These are phyloP conservation scores for Zaprionus africanus DNA, from an alignment of 1,140 invertebrate species.

Conservation along the genomic window DNA sequence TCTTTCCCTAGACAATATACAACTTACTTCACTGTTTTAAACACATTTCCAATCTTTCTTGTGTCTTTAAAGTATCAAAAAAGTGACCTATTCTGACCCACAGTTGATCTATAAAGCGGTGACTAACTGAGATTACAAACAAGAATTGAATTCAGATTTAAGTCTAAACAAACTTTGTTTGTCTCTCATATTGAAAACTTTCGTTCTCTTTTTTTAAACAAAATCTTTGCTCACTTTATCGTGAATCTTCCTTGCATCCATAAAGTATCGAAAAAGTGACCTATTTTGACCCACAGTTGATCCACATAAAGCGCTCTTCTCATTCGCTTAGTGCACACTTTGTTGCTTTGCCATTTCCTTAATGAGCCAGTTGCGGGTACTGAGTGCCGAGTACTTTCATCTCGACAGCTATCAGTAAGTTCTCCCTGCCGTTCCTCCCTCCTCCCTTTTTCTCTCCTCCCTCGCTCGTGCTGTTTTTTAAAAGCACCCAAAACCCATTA, in stretches of 20 bases:
- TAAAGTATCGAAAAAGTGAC: neutral
- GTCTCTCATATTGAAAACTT: too few relatives aligned
- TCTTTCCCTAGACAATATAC: too few relatives aligned
- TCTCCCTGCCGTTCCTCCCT: neutral
- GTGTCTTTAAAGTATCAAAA: neutral
- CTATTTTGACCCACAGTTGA: neutral
- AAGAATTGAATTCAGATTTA: too few relatives aligned
- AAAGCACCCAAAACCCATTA: conserved; percentile 76
- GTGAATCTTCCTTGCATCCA: too few relatives aligned
- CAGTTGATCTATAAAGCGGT: neutral
- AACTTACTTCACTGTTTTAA: too few relatives aligned
- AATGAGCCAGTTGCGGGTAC: conserved; percentile 29
- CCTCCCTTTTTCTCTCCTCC: neutral
- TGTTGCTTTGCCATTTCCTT: conserved; percentile 32
- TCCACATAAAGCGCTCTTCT: neutral
- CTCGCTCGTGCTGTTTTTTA: conserved; percentile 49
- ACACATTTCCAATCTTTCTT: too few relatives aligned
- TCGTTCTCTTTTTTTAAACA: too few relatives aligned
- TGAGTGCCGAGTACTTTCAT: conserved; percentile 17
- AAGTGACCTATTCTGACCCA: neutral
- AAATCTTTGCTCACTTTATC: too few relatives aligned
- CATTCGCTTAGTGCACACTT: conserved; percentile 15
- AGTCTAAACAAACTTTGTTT: too few relatives aligned
- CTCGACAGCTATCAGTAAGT: conserved; percentile 19
- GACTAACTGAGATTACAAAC: too few relatives aligned